Base-by-base conservation (phyloP, 2,888 invertebrate species). In the Alsophila aescularia region DNA sequence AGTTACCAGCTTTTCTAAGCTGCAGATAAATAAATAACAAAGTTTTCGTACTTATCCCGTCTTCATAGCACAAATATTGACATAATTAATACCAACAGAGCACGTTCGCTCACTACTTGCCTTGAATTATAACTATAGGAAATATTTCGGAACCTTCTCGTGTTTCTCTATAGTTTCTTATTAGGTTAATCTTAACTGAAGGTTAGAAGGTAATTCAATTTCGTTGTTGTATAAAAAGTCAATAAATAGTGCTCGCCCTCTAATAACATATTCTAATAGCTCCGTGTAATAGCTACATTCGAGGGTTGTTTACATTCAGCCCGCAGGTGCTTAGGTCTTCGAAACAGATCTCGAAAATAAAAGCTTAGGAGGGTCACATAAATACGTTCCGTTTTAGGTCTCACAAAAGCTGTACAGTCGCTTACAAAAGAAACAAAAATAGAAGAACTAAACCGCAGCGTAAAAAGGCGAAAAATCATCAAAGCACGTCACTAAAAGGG, bases 11-110 rank as follows among this genome's bases (percentile, higher is more conserved):
- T 70, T 69, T 77, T 73, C 63, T 71, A 73, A 60, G 67, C 69
- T 75, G 64, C 66, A 77, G 69, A 77, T 79, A 82, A 79, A 77
- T 81, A 77, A 76, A 78, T 77, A 78, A 76, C 67, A 65, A 82
- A 83, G 74, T 85, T 84, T 69, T 70, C 70, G 64, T 73, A 67
- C 76, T 81, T 81, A 81, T 79, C 81, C 65, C 77, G 73, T 80
- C 78, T 82, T 79, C 73, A 69, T 78, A 79, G 75, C 77, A 79
- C 81, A 81, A 85, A 85, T 81, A 85, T 85, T 85, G 83, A 83
- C 81, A 79, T 83, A 83, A 86, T 84, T 85, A 86, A 83, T 83
- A 84, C 77, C 70, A 79, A 78, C 79, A 67, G 77, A 72, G 79
- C 84, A 83, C 83, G 83, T 80, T 68, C 76, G 73, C 69, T 69